Evolutionary conservation across 1,140 invertebrate species (phyloP).

Genomic region (Whitmania pigra): DNA sequence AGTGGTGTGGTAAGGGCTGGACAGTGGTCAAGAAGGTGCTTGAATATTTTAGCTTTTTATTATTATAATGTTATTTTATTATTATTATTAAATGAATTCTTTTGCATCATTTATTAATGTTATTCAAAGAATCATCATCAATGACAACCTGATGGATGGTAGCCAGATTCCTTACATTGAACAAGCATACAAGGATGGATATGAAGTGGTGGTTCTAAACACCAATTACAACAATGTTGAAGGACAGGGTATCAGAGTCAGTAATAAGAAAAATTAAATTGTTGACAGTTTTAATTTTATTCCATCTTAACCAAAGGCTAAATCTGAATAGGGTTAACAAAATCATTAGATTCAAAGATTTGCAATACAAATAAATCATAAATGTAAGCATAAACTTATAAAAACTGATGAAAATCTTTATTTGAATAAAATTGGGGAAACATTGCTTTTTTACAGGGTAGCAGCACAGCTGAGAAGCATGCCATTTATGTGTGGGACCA

Average conservation of each 20-base stretch:
- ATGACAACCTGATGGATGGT: conserved; percentile 58
- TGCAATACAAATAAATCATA: no score
- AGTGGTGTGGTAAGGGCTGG: conserved; percentile 64
- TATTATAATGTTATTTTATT: no score
- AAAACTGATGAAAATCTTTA: no score
- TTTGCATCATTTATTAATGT: no score
- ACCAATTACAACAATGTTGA: conserved; percentile 45
- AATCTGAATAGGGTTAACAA: no score
- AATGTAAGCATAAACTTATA: no score
- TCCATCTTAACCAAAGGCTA: no score
- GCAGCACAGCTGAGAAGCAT: conserved; percentile 49
- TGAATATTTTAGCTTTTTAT: neutral
- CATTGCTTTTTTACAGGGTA: conserved; percentile 37
- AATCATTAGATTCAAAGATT: no score
- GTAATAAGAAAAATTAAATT: no score
- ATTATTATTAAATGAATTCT: no score
- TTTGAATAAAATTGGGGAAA: neutral
- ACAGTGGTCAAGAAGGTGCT: conserved; percentile 60
- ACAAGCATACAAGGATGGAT: conserved; percentile 51
- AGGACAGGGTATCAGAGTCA: neutral
- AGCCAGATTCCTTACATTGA: conserved; percentile 63
- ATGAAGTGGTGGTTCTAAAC: conserved; percentile 60
- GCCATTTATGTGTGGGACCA: conserved; percentile 55
- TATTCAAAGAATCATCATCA: conserved; percentile 60
- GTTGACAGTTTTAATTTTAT: no score